Percentiles rank a stretch among this genome's conserved stretches.
Evolutionary conservation across 2,797 vertebrate genomes (phyloP).

Genomic region (Podargus strigoides): DNA sequence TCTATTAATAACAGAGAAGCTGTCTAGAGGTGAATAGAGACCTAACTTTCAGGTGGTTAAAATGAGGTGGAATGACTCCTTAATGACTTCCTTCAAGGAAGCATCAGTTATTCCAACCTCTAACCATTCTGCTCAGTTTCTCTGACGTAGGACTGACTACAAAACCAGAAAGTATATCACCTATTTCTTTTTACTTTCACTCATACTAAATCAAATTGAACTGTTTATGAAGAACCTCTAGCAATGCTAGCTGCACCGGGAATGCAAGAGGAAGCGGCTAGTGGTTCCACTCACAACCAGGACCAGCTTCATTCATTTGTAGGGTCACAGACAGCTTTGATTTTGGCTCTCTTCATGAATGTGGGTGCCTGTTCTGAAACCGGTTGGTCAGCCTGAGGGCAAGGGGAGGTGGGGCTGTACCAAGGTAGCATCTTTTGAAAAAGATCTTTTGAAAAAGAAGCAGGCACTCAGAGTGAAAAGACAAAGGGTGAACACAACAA

Average conservation of each 20-base stretch:
- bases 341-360: neutral
- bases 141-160: fast-evolving
- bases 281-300: neutral
- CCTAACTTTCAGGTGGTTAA: neutral
- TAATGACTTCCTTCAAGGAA: neutral
- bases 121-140: neutral
- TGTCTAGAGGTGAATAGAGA: neutral
- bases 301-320: neutral
- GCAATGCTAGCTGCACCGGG: neutral
- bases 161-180: neutral
- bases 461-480: neutral
- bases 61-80: neutral
- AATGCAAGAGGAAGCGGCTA: neutral
- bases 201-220: neutral
- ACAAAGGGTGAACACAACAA: neutral
- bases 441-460: neutral
- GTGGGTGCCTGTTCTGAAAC: neutral
- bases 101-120: neutral
- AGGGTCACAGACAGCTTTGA: neutral
- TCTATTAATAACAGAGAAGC: neutral
- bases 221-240: neutral
- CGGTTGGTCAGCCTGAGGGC: neutral
- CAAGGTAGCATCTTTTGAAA: neutral
- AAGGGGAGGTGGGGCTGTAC: neutral
- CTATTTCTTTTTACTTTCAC: neutral